These are phyloP conservation scores for Dunckerocampus dactyliophorus DNA, from an alignment of 2,113 vertebrate genomes.

Conservation along the genomic window DNA sequence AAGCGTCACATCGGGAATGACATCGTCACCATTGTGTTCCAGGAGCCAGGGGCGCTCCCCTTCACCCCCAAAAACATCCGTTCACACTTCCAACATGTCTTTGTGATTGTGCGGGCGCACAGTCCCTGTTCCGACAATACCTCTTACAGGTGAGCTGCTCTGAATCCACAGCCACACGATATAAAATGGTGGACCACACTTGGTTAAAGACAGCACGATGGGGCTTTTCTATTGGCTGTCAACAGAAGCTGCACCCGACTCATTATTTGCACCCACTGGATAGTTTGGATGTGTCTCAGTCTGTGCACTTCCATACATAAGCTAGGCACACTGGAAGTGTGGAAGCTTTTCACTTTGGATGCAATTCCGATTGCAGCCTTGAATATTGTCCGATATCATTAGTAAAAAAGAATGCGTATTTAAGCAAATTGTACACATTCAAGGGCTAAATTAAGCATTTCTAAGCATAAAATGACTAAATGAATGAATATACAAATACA, in stretches of 20 bases:
- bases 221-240: too few species aligned
- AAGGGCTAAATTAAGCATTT: too few species aligned
- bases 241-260: too few species aligned
- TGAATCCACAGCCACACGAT: neutral
- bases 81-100: slow-evolving; percentile 97
- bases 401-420: too few species aligned
- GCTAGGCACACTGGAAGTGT: too few species aligned
- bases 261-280: neutral
- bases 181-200: neutral
- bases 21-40: slow-evolving; percentile 97
- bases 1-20: slow-evolving; percentile 98
- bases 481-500: too few species aligned
- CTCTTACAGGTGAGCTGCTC: slow-evolving; percentile 85
- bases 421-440: too few species aligned
- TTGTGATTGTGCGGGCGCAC: slow-evolving; percentile 88
- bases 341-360: too few species aligned
- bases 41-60: slow-evolving; percentile 92
- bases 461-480: too few species aligned
- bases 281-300: slow-evolving; percentile 3
- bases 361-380: too few species aligned
- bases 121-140: slow-evolving; percentile 86
- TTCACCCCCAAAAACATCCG: slow-evolving; percentile 98
- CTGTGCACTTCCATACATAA: too few species aligned
- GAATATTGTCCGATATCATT: too few species aligned
- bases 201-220: neutral